Evolutionary conservation across 2,113 vertebrate genomes (phyloP), one percentile per base, ranked within the genome.

Genomic region (Heterocephalus glaber): DNA sequence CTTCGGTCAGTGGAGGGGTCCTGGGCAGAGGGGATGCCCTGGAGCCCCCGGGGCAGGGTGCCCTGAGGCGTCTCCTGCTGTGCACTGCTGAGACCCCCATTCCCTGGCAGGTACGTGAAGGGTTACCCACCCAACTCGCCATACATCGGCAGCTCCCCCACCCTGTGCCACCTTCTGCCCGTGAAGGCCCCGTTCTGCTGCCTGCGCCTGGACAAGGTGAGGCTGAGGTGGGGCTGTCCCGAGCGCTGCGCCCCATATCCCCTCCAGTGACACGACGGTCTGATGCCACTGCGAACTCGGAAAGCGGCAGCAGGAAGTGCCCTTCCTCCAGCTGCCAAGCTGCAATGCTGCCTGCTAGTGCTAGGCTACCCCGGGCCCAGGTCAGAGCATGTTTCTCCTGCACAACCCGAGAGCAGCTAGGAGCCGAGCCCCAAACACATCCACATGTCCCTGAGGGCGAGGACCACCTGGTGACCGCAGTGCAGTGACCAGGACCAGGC

Each of bases 81-180:
- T 14, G 16, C 7, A 54, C 12, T 3, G 0, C 92, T 26, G 20
- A 83, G 68, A 66, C 54, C 0, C 2, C 35, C 58, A 49, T 92
- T 92, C 52, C 72, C 17, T 33, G 38, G 44, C 98, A 99, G 99
- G 98, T 99, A 99, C 0, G 99, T 99, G 96, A 99, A 99, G 97
- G 99, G 99, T 49, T 99, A 99, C 95, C 99, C 99, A 44, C 99
- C 99, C 0, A 99, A 99, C 97, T 99, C 99, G 0, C 99, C 99
- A 49, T 99, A 99, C 98, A 99, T 99, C 0, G 99, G 99, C 66
- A 99, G 99, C 98, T 99, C 99, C 52, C 99, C 99, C 0, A 99
- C 99, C 3, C 98, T 99, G 85, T 99, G 99, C 98, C 99, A 99
- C 97, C 99, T 99, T 0, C 97, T 99, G 94, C 98, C 99, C 0